Evolutionary conservation across 2,797 vertebrate species (phyloP), one percentile per base, ranked within the genome.

Genomic region (Acanthiza pusilla): DNA sequence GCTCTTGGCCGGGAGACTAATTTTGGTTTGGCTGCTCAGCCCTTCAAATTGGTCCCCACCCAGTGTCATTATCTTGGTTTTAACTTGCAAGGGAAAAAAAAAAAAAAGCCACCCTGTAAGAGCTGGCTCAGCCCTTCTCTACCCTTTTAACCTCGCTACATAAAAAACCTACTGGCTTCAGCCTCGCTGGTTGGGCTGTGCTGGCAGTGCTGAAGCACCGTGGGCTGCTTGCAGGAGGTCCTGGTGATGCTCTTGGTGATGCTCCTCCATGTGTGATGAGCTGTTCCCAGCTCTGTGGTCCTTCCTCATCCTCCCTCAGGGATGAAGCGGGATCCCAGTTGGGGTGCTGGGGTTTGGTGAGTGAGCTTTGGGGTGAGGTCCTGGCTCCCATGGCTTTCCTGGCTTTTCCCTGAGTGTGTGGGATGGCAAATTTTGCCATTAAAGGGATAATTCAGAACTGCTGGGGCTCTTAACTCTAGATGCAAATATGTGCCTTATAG

Each of bases 21-120:
- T 98, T 98, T 98, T 98, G 98, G 98, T 99, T 99, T 99, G 99
- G 98, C 98, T 96, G 90, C 71, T 72, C 74, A 89, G 91, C 79
- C 90, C 96, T 98, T 98, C 93, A 97, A 96, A 96, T 97, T 93
- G 98, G 92, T 98, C 99, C 98, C 98, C 98, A 98, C 99, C 98
- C 99, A 98, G 97, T 98, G 98, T 99, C 98, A 98, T 99, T 98
- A 98, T 98, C 98, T 98, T 98, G 97, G 98, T 98, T 98, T 98
- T 98, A 98, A 97, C 97, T 98, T 98, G 98, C 97, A 98, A 98
- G 98, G 98, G 98, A 76, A 92, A 93, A 93, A 94, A 50, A 19
- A 19, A 38, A 79, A 48, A 53, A 43, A 36, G 66, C 15, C 77
- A 81, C 86, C 83, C 77, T 84, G 81, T 91, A 93, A 94, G 95